Evolutionary conservation across 1,140 invertebrate species (phyloP), one percentile per base, ranked within the genome.

Genomic region (Streblospio benedicti): DNA sequence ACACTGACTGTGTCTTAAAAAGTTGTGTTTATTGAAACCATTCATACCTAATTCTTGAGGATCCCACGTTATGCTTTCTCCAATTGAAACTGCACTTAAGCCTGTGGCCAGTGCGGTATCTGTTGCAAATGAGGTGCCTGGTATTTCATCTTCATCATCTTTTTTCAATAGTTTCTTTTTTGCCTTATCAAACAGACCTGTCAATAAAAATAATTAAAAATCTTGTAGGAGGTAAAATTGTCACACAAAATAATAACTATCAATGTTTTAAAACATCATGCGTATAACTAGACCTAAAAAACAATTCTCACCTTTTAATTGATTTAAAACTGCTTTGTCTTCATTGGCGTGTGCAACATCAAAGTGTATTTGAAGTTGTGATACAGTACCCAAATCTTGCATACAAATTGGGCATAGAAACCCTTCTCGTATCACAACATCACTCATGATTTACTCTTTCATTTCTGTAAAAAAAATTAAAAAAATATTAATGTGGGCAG

Each of bases 391-490:
- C 18, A 93, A 82, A 76, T 95, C 91, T 45, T 85, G 85, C 79
- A 90, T 87, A 73, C 93, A 97, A 70, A 93, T 89, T 0, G 93
- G 91, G 77, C 93, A 97, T 2, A 97, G 80, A 73, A 95, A 93
- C 5, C 93, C 93, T 76, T 97, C 92, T 57, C 89, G 78, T 58
- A 92, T 86, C 67, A 85, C 82, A 14, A 79, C 81, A 43, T 83
- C 78, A 18, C 54, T 33, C 60, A 62, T 62, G 25, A n/a, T n/a
- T n/a, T n/a, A n/a, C n/a, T n/a, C n/a, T n/a, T n/a, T n/a, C n/a
- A n/a, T n/a, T n/a, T n/a, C n/a, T n/a, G n/a, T n/a, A n/a, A n/a
- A n/a, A n/a, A n/a, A n/a, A n/a, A n/a, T n/a, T n/a, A n/a, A n/a
- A n/a, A n/a, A n/a, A n/a, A n/a, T n/a, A n/a, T n/a, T n/a, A n/a